A percentile compares a stretch with the other conserved stretches of the same genome.
Evolutionary conservation across 1,140 invertebrate genomes (phyloP).

Genomic region (Lepidurus arcticus): DNA sequence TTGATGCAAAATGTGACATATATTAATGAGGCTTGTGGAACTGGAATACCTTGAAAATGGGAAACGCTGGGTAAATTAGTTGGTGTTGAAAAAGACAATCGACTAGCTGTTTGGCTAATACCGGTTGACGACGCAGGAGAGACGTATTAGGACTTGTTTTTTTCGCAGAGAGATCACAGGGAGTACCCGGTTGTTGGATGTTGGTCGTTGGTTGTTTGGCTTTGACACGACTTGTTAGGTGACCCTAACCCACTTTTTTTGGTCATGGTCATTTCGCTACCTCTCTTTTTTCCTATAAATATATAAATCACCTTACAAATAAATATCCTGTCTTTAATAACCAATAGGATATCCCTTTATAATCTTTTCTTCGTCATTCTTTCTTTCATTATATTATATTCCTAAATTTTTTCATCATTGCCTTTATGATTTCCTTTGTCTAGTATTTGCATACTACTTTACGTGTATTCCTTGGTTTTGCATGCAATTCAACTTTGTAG

Average conservation of each 20-base stretch:
- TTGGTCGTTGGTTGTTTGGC: background rate
- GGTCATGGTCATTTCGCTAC: background rate
- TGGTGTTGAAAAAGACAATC: too few relatives aligned
- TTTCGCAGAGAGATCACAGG: background rate
- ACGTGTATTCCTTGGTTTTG: too few relatives aligned
- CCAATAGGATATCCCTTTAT: background rate
- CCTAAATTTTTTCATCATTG: too few relatives aligned
- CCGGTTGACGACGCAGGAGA: background rate
- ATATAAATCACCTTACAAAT: background rate
- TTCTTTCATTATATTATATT: too few relatives aligned
- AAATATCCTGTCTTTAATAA: background rate
- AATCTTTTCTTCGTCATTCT: too few relatives aligned
- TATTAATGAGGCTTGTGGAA: background rate
- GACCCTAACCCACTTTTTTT: constrained; percentile 17
- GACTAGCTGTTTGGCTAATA: background rate
- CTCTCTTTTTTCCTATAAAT: background rate
- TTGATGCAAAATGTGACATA: background rate
- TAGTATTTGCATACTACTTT: too few relatives aligned
- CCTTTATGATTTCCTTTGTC: too few relatives aligned
- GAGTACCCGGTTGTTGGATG: background rate
- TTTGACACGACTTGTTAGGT: background rate
- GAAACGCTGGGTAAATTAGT: too few relatives aligned
- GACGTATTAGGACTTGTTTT: background rate
- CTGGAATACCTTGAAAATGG: background rate
- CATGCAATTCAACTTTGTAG: too few relatives aligned